Conservation (phyloP, 1,140 invertebrate genomes). For the Phthorimaea operculella region DNA sequence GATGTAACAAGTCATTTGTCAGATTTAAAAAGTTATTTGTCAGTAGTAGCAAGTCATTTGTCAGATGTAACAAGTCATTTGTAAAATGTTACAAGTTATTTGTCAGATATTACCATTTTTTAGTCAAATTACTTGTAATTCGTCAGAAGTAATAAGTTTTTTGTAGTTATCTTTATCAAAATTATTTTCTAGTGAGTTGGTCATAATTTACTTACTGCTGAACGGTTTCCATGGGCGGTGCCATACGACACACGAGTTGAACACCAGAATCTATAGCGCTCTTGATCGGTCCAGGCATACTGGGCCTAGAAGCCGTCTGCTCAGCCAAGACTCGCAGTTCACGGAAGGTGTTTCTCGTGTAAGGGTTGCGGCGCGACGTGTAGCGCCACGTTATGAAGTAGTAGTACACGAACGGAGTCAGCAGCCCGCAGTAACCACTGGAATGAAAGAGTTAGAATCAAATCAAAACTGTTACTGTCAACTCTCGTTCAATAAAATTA, state of each 20-base stretch:
- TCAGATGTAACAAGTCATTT: no score
- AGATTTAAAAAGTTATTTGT: no score
- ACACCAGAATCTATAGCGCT: slow-evolving; percentile 68
- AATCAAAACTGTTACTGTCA: no score
- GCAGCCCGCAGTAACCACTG: slow-evolving; percentile 85
- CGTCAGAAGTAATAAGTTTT: no score
- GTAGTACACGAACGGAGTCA: slow-evolving; percentile 95
- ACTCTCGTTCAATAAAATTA: no score
- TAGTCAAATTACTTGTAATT: no score
- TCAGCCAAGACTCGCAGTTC: slow-evolving; percentile 78
- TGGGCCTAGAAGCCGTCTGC: slow-evolving; percentile 70
- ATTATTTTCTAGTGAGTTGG: no score
- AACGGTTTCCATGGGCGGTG: slow-evolving; percentile 66
- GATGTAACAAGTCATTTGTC: no score
- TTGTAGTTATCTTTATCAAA: no score
- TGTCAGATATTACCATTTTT: no score
- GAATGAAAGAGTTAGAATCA: not conserved
- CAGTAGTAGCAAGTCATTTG: no score
- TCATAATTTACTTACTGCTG: slow-evolving; percentile 25
- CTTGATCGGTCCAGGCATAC: slow-evolving; percentile 70
- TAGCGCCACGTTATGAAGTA: slow-evolving; percentile 90
- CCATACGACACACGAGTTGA: slow-evolving; percentile 71
- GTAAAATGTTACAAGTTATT: no score
- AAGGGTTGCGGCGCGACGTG: slow-evolving; percentile 92
- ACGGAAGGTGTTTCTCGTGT: slow-evolving; percentile 88